Conservation (phyloP, 2,888 invertebrate genomes). For the Stenurella melanura region DNA sequence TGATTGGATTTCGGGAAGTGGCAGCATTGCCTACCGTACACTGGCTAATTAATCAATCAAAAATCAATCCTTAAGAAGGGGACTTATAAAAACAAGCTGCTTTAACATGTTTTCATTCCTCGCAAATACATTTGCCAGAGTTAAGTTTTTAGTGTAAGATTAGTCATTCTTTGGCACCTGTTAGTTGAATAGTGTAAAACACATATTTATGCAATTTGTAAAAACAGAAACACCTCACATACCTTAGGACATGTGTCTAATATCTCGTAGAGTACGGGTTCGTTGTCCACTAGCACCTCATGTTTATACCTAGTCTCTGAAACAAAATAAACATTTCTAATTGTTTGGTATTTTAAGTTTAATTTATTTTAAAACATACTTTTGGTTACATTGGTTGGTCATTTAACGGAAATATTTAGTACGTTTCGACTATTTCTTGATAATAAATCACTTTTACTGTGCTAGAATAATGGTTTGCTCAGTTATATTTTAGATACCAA, state of each 20-base stretch:
- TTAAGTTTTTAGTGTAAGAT: background rate
- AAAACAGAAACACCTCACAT: slow-evolving; percentile 60
- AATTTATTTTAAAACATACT: background rate
- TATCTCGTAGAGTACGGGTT: slow-evolving; percentile 92
- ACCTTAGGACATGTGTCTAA: slow-evolving; percentile 92
- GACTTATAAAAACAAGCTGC: too few species aligned
- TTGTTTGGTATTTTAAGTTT: slow-evolving; percentile 15
- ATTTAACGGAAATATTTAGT: slow-evolving; percentile 7
- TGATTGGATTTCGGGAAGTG: too few species aligned
- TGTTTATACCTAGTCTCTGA: slow-evolving; percentile 93
- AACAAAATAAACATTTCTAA: slow-evolving; percentile 67
- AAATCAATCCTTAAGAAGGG: too few species aligned
- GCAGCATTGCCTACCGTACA: too few species aligned
- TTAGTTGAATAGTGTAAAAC: background rate
- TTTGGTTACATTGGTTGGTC: background rate
- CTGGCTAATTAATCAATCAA: too few species aligned
- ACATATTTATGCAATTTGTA: slow-evolving; percentile 20
- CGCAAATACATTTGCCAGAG: background rate
- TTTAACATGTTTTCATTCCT: background rate
- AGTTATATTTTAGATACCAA: too few species aligned
- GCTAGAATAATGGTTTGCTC: too few species aligned
- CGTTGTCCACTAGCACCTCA: slow-evolving; percentile 90
- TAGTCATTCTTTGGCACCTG: slow-evolving; percentile 8
- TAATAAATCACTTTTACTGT: background rate
- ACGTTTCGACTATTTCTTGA: background rate